A percentile compares a stretch with the other conserved stretches of the same genome.
These are phyloP conservation scores for Elysia crispata DNA, from an alignment of 2,888 invertebrate genomes.

Conservation along the genomic window DNA sequence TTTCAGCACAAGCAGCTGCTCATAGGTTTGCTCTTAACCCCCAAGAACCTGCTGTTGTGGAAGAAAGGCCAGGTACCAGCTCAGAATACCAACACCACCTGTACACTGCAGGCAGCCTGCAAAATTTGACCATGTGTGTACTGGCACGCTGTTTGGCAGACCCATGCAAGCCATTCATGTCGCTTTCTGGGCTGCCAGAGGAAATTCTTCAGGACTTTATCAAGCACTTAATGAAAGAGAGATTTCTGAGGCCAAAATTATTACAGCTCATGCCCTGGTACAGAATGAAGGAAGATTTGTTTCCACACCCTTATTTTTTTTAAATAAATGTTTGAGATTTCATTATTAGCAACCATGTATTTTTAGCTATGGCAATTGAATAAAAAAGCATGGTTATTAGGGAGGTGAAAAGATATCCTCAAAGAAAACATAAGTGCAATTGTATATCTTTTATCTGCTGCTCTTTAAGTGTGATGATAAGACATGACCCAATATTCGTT, in stretches of 20 bases:
- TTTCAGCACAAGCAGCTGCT: constrained; percentile 68
- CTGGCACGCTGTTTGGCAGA: constrained; percentile 66
- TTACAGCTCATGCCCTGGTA: constrained; percentile 74
- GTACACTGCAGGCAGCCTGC: constrained; percentile 56
- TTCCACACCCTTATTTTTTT: too few relatives aligned
- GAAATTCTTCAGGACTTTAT: constrained; percentile 70
- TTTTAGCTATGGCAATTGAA: too few relatives aligned
- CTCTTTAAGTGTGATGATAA: too few relatives aligned
- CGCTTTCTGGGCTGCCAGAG: constrained; percentile 68
- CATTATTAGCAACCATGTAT: too few relatives aligned
- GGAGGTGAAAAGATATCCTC: too few relatives aligned
- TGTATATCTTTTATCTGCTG: too few relatives aligned
- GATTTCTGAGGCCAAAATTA: constrained; percentile 69
- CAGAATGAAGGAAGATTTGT: too few relatives aligned
- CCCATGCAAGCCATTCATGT: constrained; percentile 64
- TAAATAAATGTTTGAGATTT: too few relatives aligned
- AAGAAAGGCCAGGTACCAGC: constrained; percentile 24
- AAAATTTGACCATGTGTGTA: constrained; percentile 62
- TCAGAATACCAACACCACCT: constrained; percentile 49
- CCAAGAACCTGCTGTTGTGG: constrained; percentile 26
- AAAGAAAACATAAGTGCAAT: too few relatives aligned
- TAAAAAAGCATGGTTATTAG: too few relatives aligned
- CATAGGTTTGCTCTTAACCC: constrained; percentile 57
- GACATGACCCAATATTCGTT: too few relatives aligned
- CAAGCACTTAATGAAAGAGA: constrained; percentile 67